Percentiles rank a stretch among this genome's conserved stretches.
These are phyloP conservation scores for Amazona vittata DNA, from an alignment of 2,113 vertebrate genomes.

Conservation along the genomic window DNA sequence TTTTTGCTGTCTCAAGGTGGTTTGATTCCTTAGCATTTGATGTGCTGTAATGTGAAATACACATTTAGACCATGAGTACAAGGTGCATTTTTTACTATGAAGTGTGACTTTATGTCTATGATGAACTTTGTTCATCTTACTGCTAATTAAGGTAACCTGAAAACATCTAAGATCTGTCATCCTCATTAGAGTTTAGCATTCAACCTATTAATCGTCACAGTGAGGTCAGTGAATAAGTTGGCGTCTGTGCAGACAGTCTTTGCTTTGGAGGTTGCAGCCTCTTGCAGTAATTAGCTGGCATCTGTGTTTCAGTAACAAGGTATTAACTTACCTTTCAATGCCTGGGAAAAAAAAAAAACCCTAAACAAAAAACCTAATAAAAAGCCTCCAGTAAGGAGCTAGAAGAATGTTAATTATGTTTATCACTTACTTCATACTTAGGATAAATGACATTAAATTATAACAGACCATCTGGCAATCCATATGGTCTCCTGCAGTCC, in stretches of 20 bases:
- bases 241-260: slow-evolving; percentile 52
- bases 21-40: slow-evolving; percentile 49
- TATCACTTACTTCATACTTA: slow-evolving; percentile 74
- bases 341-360: slow-evolving; percentile 46
- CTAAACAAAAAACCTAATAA: slow-evolving; percentile 42
- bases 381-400: slow-evolving; percentile 60
- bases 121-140: slow-evolving; percentile 43
- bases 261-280: slow-evolving; percentile 62
- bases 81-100: slow-evolving; percentile 41
- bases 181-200: slow-evolving; percentile 70
- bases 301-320: slow-evolving; percentile 70
- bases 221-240: slow-evolving; percentile 67
- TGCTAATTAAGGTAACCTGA: slow-evolving; percentile 69
- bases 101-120: not conserved
- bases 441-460: slow-evolving; percentile 76
- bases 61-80: not conserved
- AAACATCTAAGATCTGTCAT: slow-evolving; percentile 72
- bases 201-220: slow-evolving; percentile 74
- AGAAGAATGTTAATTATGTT: slow-evolving; percentile 78
- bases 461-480: slow-evolving; percentile 76
- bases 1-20: slow-evolving; percentile 24
- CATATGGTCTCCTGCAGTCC: slow-evolving; percentile 74
- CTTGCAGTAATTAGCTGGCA: slow-evolving; percentile 78
- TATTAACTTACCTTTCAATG: slow-evolving; percentile 73
- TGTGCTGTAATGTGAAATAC: slow-evolving; percentile 27